phyloP scores from a whole-genome alignment of 2,113 vertebrate genomes.

The Dicrurus megarhynchus region DNA sequence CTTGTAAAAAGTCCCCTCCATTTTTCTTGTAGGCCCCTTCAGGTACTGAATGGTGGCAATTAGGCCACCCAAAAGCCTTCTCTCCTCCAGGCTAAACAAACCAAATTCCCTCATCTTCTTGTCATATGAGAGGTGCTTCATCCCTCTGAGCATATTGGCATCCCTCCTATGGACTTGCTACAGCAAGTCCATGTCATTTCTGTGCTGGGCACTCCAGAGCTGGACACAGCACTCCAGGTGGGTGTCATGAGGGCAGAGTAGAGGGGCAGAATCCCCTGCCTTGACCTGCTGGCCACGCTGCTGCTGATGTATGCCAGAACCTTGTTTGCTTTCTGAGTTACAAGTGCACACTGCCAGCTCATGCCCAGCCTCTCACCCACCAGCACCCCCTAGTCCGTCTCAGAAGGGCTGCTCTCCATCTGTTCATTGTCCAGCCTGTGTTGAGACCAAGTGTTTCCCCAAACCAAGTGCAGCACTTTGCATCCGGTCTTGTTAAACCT shows the following conservation, averaged over 20 bases:
- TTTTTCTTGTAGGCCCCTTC: not conserved
- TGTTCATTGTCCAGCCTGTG: fast-evolving
- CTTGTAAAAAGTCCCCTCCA: not conserved
- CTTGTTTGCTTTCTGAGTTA: not conserved
- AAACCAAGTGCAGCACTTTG: not conserved
- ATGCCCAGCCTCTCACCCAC: not conserved
- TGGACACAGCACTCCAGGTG: not conserved
- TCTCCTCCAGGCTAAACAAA: not conserved
- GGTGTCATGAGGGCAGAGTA: not conserved
- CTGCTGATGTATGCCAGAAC: not conserved
- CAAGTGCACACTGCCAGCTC: too few relatives aligned
- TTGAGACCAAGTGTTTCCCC: not conserved
- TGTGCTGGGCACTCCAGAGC: not conserved
- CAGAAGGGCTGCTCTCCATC: not conserved
- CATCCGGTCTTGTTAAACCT: not conserved
- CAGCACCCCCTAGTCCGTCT: not conserved
- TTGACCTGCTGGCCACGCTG: not conserved
- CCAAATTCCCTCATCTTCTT: not conserved
- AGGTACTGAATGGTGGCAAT: not conserved
- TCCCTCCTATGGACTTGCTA: not conserved
- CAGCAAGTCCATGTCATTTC: too few relatives aligned
- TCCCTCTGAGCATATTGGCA: not conserved
- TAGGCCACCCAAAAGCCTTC: fast-evolving
- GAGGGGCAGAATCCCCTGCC: not conserved
- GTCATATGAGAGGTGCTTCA: fast-evolving